These are phyloP conservation scores for Mythimna pallens DNA, from an alignment of 2,888 invertebrate genomes.

Conservation along the genomic window DNA sequence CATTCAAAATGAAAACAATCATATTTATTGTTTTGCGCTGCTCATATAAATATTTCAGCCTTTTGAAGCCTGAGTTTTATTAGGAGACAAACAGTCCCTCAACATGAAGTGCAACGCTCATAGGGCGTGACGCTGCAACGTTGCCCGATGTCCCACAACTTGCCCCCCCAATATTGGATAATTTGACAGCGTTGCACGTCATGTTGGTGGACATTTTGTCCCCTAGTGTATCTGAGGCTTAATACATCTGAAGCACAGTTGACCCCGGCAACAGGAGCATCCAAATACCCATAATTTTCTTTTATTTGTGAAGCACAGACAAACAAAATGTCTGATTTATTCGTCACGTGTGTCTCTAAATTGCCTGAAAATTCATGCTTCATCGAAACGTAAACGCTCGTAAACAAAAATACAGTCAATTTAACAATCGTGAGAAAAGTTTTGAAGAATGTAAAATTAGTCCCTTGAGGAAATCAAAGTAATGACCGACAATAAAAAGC, in stretches of 20 bases:
- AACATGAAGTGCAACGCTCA: too few species aligned
- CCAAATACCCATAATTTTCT: conserved; percentile 6
- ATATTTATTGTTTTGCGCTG: background rate
- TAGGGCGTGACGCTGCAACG: too few species aligned
- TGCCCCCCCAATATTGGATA: too few species aligned
- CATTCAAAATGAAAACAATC: conserved; percentile 3
- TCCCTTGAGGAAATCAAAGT: conserved; percentile 46
- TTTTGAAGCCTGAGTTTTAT: too few species aligned
- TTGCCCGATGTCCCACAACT: too few species aligned
- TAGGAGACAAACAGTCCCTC: background rate
- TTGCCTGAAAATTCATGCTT: conserved; percentile 16
- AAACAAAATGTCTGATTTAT: conserved; percentile 14
- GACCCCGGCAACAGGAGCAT: background rate
- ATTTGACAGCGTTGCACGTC: too few species aligned
- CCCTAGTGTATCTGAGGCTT: too few species aligned
- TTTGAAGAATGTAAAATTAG: conserved; percentile 19
- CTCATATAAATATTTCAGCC: background rate
- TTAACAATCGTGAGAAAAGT: conserved; percentile 12
- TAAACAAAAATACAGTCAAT: conserved; percentile 29
- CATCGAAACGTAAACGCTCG: conserved; percentile 34
- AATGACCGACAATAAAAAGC: conserved; percentile 21
- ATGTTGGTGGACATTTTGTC: too few species aligned
- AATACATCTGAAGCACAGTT: background rate
- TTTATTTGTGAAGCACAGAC: conserved; percentile 6
- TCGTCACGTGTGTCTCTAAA: conserved; percentile 1